Evolutionary conservation across 2,113 vertebrate genomes (phyloP).

Genomic region (Boulengeromyrus knoepffleri): DNA sequence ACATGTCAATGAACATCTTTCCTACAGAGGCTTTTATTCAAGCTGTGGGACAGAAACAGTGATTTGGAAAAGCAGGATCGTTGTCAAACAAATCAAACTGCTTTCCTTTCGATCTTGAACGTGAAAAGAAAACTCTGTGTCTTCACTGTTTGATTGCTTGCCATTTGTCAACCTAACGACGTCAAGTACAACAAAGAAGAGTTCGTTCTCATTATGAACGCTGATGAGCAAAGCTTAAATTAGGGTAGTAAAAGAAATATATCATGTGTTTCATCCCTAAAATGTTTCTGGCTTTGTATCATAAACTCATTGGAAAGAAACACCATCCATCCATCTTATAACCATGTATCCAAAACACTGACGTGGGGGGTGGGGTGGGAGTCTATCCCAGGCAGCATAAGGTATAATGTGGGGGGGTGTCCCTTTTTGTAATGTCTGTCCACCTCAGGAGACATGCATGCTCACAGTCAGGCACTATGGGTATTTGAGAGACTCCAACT

Average conservation of each 20-base stretch:
- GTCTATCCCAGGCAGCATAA: not conserved
- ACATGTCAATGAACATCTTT: conserved; percentile 10
- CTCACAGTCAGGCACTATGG: not conserved
- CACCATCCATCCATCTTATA: not conserved
- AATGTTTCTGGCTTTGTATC: not conserved
- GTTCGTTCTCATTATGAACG: not conserved
- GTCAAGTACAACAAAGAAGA: not conserved
- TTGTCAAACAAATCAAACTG: not conserved
- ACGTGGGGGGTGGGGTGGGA: not conserved
- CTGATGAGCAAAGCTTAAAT: not conserved
- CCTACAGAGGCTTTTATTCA: not conserved
- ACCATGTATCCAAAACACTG: not conserved
- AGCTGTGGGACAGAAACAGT: not conserved
- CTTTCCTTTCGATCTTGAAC: not conserved
- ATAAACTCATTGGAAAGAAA: not conserved
- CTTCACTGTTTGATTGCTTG: not conserved
- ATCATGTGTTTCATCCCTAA: not conserved
- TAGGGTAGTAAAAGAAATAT: not conserved
- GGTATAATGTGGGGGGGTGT: not conserved
- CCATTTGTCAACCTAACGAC: not conserved
- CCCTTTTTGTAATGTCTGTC: not conserved
- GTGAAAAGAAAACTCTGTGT: not conserved
- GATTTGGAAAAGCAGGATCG: not conserved
- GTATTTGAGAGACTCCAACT: not conserved
- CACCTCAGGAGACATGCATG: not conserved